phyloP scores from a whole-genome alignment of 1,140 invertebrate genomes.

The Zaprionus ghesquierei region DNA sequence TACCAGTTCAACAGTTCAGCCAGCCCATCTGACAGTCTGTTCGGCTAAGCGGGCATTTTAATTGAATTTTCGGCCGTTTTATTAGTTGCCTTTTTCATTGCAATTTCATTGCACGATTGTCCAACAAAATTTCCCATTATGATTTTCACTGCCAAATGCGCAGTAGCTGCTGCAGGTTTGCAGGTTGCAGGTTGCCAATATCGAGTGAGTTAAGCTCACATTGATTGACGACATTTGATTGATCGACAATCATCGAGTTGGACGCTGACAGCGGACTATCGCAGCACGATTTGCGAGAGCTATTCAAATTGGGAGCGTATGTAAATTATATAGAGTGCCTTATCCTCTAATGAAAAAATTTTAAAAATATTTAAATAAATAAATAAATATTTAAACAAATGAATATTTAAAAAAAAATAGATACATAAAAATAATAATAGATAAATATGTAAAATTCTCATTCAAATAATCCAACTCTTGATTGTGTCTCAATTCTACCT shows the following conservation, averaged over 20 bases:
- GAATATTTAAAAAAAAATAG: too few species aligned
- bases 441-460: too few species aligned
- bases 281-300: slow-evolving; percentile 17
- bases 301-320: not conserved
- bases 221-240: slow-evolving; percentile 50
- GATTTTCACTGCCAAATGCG: slow-evolving; percentile 19
- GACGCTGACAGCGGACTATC: slow-evolving; percentile 11
- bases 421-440: too few species aligned
- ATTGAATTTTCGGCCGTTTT: slow-evolving; percentile 47
- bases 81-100: slow-evolving; percentile 34
- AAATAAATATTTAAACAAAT: too few species aligned
- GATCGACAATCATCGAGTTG: slow-evolving; percentile 43
- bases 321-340: not conserved
- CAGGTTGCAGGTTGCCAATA: not conserved
- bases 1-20: slow-evolving; percentile 19
- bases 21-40: not conserved
- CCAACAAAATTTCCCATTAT: slow-evolving; percentile 2
- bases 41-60: slow-evolving; percentile 40
- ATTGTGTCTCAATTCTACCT: too few species aligned
- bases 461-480: too few species aligned
- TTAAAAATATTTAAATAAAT: too few species aligned
- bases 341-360: not conserved
- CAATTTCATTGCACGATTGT: slow-evolving; percentile 15
- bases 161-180: slow-evolving; percentile 16
- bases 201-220: slow-evolving; percentile 32